Conservation (phyloP, 37 sponge, comb jelly and placozoan species). For the Aplysina aerophoba region DNA sequence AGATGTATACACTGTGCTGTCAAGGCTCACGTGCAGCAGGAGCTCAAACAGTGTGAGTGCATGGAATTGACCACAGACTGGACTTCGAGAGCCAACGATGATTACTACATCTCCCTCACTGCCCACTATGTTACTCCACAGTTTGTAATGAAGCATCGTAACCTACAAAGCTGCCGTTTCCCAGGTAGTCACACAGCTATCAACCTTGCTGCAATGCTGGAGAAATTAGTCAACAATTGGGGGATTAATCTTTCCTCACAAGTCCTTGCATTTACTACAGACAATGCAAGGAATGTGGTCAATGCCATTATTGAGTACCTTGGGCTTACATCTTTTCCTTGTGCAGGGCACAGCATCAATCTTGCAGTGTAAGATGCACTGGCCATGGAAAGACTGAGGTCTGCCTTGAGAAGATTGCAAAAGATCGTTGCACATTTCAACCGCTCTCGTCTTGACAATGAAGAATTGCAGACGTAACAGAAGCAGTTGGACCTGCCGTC, state of each 20-base stretch:
- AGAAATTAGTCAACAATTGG: slow-evolving; percentile 1
- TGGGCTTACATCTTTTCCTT: slow-evolving; percentile 34
- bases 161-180: slow-evolving; percentile 18
- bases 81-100: slow-evolving; percentile 47
- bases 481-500: slow-evolving; percentile 33
- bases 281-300: slow-evolving; percentile 35
- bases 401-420: slow-evolving; percentile 24
- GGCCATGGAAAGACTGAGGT: slow-evolving; percentile 3
- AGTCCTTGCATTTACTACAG: slow-evolving; percentile 39
- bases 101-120: slow-evolving; percentile 30
- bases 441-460: slow-evolving; percentile 38
- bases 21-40: slow-evolving; percentile 19
- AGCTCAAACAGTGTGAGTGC: slow-evolving; percentile 39
- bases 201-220: slow-evolving; percentile 2
- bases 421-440: slow-evolving; percentile 42
- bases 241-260: slow-evolving; percentile 21
- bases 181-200: slow-evolving; percentile 33
- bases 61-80: slow-evolving; percentile 35
- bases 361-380: slow-evolving; percentile 45
- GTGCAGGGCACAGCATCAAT: slow-evolving; percentile 42
- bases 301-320: slow-evolving; percentile 41
- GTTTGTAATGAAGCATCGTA: slow-evolving; percentile 36
- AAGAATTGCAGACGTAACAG: slow-evolving; percentile 31
- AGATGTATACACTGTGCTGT: slow-evolving; percentile 24
- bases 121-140: slow-evolving; percentile 31